Evolutionary conservation across 2,888 invertebrate species (phyloP).

Genomic region (Drosophila pseudotakahashii): DNA sequence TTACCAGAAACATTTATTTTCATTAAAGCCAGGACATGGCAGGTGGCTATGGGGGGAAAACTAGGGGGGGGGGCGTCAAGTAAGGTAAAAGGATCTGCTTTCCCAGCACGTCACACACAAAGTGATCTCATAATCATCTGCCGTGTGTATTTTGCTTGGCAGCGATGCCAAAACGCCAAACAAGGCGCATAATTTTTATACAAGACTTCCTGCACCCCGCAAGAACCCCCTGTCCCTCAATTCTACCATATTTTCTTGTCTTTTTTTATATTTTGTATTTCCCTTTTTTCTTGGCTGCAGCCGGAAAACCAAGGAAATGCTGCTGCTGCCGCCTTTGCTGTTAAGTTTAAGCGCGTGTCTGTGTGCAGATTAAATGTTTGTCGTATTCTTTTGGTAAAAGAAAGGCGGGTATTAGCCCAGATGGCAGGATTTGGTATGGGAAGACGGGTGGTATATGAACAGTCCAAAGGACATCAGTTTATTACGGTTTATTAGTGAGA

Average conservation of each 20-base stretch:
- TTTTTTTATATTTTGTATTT: slow-evolving; percentile 7
- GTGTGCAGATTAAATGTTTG: slow-evolving; percentile 77
- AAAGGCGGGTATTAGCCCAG: slow-evolving; percentile 18
- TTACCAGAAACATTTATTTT: slow-evolving; percentile 78
- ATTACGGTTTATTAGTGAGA: slow-evolving; percentile 71
- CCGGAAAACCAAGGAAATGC: slow-evolving; percentile 42
- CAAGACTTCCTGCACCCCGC: slow-evolving; percentile 41
- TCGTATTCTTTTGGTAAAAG: slow-evolving; percentile 52
- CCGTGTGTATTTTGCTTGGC: slow-evolving; percentile 66
- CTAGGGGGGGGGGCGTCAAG: background rate
- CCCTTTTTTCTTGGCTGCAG: slow-evolving; percentile 40
- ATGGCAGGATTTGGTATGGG: slow-evolving; percentile 1
- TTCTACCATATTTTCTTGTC: slow-evolving; percentile 4
- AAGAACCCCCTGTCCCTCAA: background rate
- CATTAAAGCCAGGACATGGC: slow-evolving; percentile 64
- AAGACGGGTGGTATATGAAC: slow-evolving; percentile 1
- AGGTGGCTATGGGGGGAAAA: slow-evolving; percentile 5
- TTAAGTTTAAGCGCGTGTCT: slow-evolving; percentile 65
- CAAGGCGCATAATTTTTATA: slow-evolving; percentile 73
- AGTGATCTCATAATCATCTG: slow-evolving; percentile 82
- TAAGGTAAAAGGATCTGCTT: slow-evolving; percentile 31
- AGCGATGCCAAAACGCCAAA: slow-evolving; percentile 62
- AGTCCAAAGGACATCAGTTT: slow-evolving; percentile 70
- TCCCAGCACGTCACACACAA: slow-evolving; percentile 70
- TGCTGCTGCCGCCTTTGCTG: slow-evolving; percentile 4